Conservation (phyloP, 2,888 invertebrate genomes). For the Parnassius apollo region DNA sequence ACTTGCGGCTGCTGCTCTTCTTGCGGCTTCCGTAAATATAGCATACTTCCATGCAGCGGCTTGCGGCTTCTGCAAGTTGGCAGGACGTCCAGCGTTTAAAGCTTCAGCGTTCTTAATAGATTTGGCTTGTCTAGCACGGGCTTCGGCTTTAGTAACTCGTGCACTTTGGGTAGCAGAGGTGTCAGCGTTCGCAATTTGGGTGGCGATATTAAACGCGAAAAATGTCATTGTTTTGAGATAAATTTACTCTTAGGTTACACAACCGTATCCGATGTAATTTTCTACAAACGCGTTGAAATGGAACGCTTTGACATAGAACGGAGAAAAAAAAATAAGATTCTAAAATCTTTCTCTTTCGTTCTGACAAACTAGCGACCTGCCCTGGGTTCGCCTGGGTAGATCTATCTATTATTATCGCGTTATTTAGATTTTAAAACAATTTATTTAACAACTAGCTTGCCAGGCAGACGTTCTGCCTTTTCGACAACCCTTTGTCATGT, state of each 20-base stretch:
- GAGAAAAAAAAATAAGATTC: too few relatives aligned
- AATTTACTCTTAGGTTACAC: too few relatives aligned
- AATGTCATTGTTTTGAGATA: too few relatives aligned
- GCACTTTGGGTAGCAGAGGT: slow-evolving; percentile 73
- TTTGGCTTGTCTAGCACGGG: slow-evolving; percentile 63
- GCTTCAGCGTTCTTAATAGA: slow-evolving; percentile 73
- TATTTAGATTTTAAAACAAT: too few relatives aligned
- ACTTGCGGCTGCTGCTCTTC: slow-evolving; percentile 60
- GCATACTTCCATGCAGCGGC: slow-evolving; percentile 73
- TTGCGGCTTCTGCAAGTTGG: slow-evolving; percentile 69
- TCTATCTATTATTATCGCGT: too few relatives aligned
- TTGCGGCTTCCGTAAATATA: slow-evolving; percentile 65
- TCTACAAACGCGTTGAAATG: too few relatives aligned
- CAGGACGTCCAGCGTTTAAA: slow-evolving; percentile 65
- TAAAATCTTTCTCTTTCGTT: too few relatives aligned
- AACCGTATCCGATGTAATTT: too few relatives aligned
- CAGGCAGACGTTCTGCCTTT: too few relatives aligned
- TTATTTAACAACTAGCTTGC: too few relatives aligned
- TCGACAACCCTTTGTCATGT: too few relatives aligned
- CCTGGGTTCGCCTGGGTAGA: neutral
- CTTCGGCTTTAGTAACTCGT: slow-evolving; percentile 65
- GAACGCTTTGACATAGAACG: too few relatives aligned
- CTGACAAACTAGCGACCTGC: neutral
- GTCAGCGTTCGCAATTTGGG: slow-evolving; percentile 68
- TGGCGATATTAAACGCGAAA: slow-evolving; percentile 34